phyloP scores from a whole-genome alignment of 2,113 vertebrate species.

The Plecturocebus donacophilus region DNA sequence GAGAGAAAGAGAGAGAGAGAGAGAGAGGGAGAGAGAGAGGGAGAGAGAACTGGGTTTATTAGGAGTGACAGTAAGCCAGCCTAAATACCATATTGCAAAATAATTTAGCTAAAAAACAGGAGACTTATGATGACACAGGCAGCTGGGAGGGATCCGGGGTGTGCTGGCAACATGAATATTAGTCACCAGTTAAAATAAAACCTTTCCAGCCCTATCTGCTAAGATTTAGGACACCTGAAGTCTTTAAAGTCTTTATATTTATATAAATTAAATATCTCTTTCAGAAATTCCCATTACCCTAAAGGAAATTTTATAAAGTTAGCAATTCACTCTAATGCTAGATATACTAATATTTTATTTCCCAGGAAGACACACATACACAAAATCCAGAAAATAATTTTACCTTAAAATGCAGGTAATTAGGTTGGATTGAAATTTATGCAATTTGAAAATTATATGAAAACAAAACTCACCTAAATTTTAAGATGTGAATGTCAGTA shows the following conservation, averaged over 20 bases:
- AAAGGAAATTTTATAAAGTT: neutral
- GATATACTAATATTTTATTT: neutral
- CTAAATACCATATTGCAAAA: slow-evolving; percentile 61
- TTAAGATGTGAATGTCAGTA: neutral
- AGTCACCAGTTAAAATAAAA: slow-evolving; percentile 61
- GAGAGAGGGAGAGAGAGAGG: neutral
- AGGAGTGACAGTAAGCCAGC: neutral
- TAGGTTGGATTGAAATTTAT: neutral
- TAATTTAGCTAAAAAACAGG: slow-evolving; percentile 55
- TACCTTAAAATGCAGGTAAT: neutral
- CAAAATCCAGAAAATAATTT: neutral
- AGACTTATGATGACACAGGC: slow-evolving; percentile 46
- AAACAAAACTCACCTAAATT: slow-evolving; percentile 9
- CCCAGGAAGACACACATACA: neutral
- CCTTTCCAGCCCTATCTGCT: neutral
- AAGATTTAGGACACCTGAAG: slow-evolving; percentile 1
- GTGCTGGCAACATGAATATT: slow-evolving; percentile 26
- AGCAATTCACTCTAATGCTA: slow-evolving; percentile 30
- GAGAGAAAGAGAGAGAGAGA: neutral
- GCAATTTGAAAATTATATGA: slow-evolving; percentile 9
- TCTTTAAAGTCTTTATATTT: neutral
- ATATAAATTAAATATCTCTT: neutral
- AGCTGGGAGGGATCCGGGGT: slow-evolving; percentile 55
- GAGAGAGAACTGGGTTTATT: neutral
- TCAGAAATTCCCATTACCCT: slow-evolving; percentile 26